Base-by-base conservation (phyloP, 1,140 invertebrate genomes). In the Armadillidium nasatum region DNA sequence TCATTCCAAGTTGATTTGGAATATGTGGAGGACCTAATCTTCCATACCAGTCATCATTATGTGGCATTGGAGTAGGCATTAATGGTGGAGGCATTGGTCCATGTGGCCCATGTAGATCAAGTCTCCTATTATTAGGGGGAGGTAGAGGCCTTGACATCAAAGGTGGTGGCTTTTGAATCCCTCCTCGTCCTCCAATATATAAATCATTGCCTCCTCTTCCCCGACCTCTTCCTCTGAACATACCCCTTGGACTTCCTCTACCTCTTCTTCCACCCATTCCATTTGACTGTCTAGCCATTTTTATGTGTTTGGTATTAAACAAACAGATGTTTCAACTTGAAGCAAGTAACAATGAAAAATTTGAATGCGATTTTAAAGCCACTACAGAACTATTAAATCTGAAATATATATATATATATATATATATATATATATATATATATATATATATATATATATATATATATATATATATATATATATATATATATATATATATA, bases 261-360 rank as follows among this genome's bases (percentile, higher is more conserved):
- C 50, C 50, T 60, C 50, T 60, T 60, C 50, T 13, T 19, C 11
- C 50, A 60, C 11, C 11, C 11, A 60, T 60, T 60, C 50, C 50
- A 60, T 60, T 60, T 15, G 50, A 60, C 50, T 60, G 50, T 60
- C 50, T 60, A 13, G 19, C 50, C 50, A 60, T 60, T 60, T 60
- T 60, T 2, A 60, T 3, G 33, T 33, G 33, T 33, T 33, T 33
- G 2, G 33, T 33, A 33, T 1, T 33, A 33, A 3, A 6, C 33
- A 33, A 33, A 33, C 33, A 33, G 33, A 6, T 33, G 33, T 33
- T 33, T 33, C 33, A 33, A 33, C 33, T 33, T 33, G n/a, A n/a
- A n/a, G n/a, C n/a, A n/a, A n/a, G n/a, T n/a, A n/a, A n/a, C n/a
- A n/a, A n/a, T n/a, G n/a, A n/a, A n/a, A n/a, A n/a, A n/a, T n/a